These are phyloP conservation scores for Vandiemenella viatica DNA, from an alignment of 2,888 invertebrate genomes.

Conservation along the genomic window DNA sequence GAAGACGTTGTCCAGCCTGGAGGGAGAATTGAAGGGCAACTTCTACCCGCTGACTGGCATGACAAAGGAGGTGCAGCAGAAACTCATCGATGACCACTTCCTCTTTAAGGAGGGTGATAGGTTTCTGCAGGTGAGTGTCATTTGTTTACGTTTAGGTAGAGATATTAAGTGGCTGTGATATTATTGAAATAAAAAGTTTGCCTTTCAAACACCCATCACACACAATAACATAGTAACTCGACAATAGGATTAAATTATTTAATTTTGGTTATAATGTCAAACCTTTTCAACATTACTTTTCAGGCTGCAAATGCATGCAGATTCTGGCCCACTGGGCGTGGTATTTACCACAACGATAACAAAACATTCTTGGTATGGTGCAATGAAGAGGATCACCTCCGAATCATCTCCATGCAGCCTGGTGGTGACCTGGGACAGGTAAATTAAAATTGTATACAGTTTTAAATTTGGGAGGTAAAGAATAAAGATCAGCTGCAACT, in stretches of 20 bases:
- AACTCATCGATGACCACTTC: constrained; percentile 96
- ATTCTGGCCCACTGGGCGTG: constrained; percentile 93
- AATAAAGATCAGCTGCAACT: too few species aligned
- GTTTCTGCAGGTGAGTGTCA: constrained; percentile 45
- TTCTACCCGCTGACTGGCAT: constrained; percentile 92
- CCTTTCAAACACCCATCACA: too few species aligned
- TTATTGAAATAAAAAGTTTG: too few species aligned
- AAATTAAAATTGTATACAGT: constrained; percentile 2
- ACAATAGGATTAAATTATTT: too few species aligned
- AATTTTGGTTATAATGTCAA: too few species aligned
- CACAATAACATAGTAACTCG: too few species aligned
- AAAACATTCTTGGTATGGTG: constrained; percentile 97
- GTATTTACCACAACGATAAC: constrained; percentile 93
- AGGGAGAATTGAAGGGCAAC: constrained; percentile 83
- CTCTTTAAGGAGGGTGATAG: constrained; percentile 94
- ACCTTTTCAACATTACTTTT: too few species aligned
- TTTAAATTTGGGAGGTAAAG: too few species aligned
- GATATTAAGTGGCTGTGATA: too few species aligned
- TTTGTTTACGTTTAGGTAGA: too few species aligned
- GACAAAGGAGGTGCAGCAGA: constrained; percentile 90
- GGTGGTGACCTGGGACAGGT: constrained; percentile 74
- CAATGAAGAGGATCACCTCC: constrained; percentile 96
- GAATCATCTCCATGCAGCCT: constrained; percentile 97
- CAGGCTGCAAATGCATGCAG: constrained; percentile 91
- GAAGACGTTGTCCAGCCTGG: constrained; percentile 61